These are phyloP conservation scores for Eumaeus atala DNA, from an alignment of 1,140 invertebrate genomes.

Conservation along the genomic window DNA sequence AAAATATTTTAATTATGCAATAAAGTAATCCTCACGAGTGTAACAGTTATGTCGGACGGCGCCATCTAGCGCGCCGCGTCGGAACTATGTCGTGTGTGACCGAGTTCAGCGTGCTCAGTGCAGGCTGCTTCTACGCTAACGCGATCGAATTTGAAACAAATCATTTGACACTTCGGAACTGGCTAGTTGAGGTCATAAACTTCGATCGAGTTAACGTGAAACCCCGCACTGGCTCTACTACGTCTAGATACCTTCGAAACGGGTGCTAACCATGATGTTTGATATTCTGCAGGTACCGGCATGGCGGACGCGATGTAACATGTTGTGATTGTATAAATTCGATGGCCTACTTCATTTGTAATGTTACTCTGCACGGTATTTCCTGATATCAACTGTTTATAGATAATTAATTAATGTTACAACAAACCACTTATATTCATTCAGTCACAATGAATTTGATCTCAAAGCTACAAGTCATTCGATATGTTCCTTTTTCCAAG, in stretches of 20 bases:
- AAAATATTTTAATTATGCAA: too few species aligned
- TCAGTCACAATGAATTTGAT: constrained; percentile 42
- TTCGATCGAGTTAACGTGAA: too few species aligned
- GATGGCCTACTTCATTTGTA: constrained; percentile 42
- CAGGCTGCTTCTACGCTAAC: too few species aligned
- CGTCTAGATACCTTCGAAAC: constrained; percentile 25
- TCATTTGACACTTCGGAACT: too few species aligned
- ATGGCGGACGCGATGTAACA: not conserved
- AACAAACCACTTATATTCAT: constrained; percentile 21
- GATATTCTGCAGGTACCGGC: not conserved
- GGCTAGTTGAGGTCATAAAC: too few species aligned
- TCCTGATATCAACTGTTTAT: constrained; percentile 26
- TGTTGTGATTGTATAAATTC: constrained; percentile 2
- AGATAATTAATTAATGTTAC: constrained; percentile 10
- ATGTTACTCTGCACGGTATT: constrained; percentile 32
- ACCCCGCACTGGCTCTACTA: constrained; percentile 17
- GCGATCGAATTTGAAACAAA: too few species aligned
- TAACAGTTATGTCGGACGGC: constrained; percentile 11
- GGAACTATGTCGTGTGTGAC: constrained; percentile 35
- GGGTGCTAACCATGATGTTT: constrained; percentile 33
- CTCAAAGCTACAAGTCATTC: constrained; percentile 59
- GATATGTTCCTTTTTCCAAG: constrained; percentile 34
- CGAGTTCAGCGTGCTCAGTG: not conserved
- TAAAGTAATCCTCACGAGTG: too few species aligned
- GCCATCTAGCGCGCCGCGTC: constrained; percentile 33